Evolutionary conservation across 2,113 vertebrate species (phyloP).

Genomic region (Plectropomus leopardus): DNA sequence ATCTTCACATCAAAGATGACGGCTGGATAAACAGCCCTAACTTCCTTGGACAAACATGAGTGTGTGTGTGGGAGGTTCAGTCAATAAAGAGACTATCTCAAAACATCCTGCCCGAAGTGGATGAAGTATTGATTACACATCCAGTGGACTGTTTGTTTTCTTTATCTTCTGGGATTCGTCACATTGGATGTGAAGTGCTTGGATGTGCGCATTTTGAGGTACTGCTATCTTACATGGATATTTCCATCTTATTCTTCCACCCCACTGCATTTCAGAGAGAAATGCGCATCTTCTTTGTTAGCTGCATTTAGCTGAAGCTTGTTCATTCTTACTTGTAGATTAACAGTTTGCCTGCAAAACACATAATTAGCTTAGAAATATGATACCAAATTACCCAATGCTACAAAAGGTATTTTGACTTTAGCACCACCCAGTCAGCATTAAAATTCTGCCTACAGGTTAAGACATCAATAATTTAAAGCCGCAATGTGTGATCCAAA

Average conservation of each 20-base stretch:
- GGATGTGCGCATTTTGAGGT: neutral
- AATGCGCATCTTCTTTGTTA: neutral
- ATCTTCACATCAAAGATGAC: constrained; percentile 10
- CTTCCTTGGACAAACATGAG: constrained; percentile 10
- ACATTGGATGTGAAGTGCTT: neutral
- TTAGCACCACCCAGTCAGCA: constrained; percentile 14
- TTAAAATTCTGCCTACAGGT: constrained; percentile 49
- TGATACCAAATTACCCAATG: neutral
- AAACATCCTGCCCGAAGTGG: constrained; percentile 6
- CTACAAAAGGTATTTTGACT: neutral
- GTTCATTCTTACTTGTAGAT: neutral
- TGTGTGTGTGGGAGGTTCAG: constrained; percentile 9
- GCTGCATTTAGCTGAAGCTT: neutral
- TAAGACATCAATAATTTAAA: constrained; percentile 67
- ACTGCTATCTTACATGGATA: neutral
- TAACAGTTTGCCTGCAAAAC: neutral
- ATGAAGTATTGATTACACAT: constrained; percentile 28
- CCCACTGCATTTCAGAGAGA: neutral
- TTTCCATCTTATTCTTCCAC: neutral
- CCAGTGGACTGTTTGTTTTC: constrained; percentile 1
- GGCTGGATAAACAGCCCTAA: neutral
- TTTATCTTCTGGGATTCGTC: neutral
- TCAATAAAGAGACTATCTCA: constrained; percentile 14
- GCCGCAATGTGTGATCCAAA: constrained; percentile 57
- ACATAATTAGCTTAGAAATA: neutral